Conservation (phyloP, 2,113 vertebrate genomes). For the Thermophis baileyi region DNA sequence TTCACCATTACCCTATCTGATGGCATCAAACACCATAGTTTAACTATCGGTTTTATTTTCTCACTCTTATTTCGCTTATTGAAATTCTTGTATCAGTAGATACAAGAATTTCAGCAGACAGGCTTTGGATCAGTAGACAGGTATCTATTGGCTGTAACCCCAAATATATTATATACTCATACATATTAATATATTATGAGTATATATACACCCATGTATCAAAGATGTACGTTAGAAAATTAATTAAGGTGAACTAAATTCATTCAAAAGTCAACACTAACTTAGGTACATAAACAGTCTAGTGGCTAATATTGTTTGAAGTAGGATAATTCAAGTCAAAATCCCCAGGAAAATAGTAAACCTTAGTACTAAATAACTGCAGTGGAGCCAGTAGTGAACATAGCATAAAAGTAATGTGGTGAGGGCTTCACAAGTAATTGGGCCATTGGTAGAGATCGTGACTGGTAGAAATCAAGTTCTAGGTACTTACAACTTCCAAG, state of each 20-base stretch:
- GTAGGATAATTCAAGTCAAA: neutral
- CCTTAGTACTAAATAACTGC: neutral
- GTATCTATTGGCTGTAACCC: neutral
- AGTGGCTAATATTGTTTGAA: neutral
- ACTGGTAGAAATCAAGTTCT: neutral
- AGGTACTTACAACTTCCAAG: slow-evolving; percentile 1
- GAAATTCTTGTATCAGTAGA: neutral
- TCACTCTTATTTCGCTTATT: neutral
- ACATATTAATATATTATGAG: neutral
- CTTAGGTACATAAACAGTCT: neutral
- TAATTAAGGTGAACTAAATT: neutral
- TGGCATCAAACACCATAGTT: no score
- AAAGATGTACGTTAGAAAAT: neutral
- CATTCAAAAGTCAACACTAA: neutral
- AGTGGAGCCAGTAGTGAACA: neutral
- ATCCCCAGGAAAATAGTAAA: neutral
- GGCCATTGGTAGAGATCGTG: neutral
- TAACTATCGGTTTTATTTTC: no score
- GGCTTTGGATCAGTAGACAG: neutral
- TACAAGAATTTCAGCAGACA: no score
- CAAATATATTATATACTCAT: neutral
- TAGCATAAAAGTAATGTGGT: neutral
- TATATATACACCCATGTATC: neutral
- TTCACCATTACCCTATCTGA: no score
- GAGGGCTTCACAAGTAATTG: neutral